Conservation (phyloP, 1,140 invertebrate species). For the Drosophila dunni region DNA sequence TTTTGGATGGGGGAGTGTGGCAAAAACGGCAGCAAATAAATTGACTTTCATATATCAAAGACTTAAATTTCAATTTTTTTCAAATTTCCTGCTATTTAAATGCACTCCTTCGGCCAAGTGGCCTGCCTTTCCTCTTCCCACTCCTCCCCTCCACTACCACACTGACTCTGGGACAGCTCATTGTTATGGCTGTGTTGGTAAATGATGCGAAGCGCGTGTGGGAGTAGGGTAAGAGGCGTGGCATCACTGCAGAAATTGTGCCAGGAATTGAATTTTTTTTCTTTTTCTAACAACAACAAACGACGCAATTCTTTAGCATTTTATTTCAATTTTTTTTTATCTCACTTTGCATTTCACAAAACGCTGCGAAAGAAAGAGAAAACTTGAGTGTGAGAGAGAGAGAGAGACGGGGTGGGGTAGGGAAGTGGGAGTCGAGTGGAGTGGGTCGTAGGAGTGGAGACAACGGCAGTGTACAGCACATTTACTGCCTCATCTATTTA, state of each 20-base stretch:
- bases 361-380: conserved; percentile 6
- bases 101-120: conserved; percentile 76
- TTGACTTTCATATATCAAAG: conserved; percentile 79
- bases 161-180: conserved; percentile 22
- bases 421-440: conserved; percentile 4
- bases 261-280: conserved; percentile 73
- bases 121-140: conserved; percentile 6
- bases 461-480: conserved; percentile 71
- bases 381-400: conserved; percentile 22
- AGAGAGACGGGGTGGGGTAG: conserved; percentile 3
- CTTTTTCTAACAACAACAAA: conserved; percentile 45
- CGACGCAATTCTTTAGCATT: conserved; percentile 84
- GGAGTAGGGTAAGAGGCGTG: conserved; percentile 35
- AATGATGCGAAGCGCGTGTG: conserved; percentile 55
- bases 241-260: conserved; percentile 73
- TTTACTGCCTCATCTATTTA: conserved; percentile 85
- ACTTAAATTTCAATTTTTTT: conserved; percentile 83
- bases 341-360: conserved; percentile 56
- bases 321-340: conserved; percentile 83
- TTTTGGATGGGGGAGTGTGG: neutral
- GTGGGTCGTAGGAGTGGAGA: conserved; percentile 43
- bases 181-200: conserved; percentile 76
- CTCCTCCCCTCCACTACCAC: neutral
- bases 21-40: conserved; percentile 69
- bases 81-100: conserved; percentile 83